phyloP scores from a whole-genome alignment of 2,888 invertebrate genomes.

The Schrankia costaestrigalis region DNA sequence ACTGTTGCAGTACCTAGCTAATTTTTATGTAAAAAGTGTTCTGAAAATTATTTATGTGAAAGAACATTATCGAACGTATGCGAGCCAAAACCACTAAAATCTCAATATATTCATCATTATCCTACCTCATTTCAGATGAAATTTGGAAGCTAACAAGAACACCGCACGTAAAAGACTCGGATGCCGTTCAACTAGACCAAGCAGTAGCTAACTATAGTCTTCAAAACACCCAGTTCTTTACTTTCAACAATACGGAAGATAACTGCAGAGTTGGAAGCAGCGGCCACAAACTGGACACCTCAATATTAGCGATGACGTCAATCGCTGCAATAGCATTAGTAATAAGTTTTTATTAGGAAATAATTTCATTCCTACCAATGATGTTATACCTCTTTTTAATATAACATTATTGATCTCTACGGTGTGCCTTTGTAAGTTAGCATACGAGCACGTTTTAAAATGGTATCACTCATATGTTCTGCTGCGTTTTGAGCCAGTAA shows the following conservation, averaged over 20 bases:
- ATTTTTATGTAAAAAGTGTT: too few species aligned
- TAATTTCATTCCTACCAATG: too few species aligned
- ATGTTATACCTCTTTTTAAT: too few species aligned
- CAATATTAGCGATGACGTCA: constrained; percentile 50
- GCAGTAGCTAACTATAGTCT: constrained; percentile 57
- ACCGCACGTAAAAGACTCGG: constrained; percentile 59
- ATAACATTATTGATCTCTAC: too few species aligned
- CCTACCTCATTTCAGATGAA: constrained; percentile 53
- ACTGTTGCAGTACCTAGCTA: too few species aligned
- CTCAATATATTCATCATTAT: not conserved
- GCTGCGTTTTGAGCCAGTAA: too few species aligned
- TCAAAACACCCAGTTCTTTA: constrained; percentile 48
- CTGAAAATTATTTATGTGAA: too few species aligned
- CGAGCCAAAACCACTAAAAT: not conserved
- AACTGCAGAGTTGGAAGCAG: constrained; percentile 52
- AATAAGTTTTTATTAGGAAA: constrained; percentile 41
- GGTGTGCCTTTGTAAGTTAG: too few species aligned
- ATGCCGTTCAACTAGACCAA: constrained; percentile 53
- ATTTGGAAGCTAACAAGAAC: constrained; percentile 67
- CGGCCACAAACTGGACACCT: constrained; percentile 45
- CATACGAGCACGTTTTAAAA: too few species aligned
- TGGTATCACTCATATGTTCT: too few species aligned
- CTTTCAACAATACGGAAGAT: constrained; percentile 65
- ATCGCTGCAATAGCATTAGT: constrained; percentile 55
- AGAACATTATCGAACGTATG: too few species aligned